Base-by-base conservation (phyloP, 2,113 vertebrate genomes). In the Aramus guarauna region DNA sequence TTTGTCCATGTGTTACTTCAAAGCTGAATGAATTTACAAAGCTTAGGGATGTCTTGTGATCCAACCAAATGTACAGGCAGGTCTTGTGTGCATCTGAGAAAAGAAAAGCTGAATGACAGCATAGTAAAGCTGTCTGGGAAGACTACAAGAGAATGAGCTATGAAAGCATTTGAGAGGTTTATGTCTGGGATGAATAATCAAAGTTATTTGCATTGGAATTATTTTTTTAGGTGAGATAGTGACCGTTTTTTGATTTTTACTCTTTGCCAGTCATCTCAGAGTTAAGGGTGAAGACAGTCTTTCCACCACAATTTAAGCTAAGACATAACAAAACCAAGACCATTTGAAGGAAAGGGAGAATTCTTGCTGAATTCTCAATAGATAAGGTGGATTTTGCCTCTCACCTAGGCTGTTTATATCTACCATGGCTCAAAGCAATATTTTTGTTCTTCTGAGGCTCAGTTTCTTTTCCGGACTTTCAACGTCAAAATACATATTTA, bases 371-470 rank as follows among this genome's bases (percentile, higher is more conserved):
- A 81, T 91, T 92, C 52, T 90, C 43, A 81, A 30, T 43, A 15
- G 4, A 2, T 56, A 53, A 52, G 9, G 37, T 74, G 29, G 59
- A 88, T 90, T 96, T 94, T 91, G n/a, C 34, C 27, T 91, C 58
- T 63, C 39, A 86, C 60, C 19, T 37, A 48, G 37, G 27, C 48
- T 92, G 39, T 89, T 91, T 75, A 45, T 84, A 62, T 48, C 75
- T 60, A 20, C 52, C 68, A 29, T 73, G 53, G 36, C 62, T 89
- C 56, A 87, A 89, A 95, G 52, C 41, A 77, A n/a, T 60, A n/a
- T 50, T 96, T 95, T 83, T 90, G 22, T 85, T 89, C 43, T 94
- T 92, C 52, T 82, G 30, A 84, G 36, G 45, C 27, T 96, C 41
- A 24, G 36, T 75, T 84, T 85, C 30, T 92, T 94, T 72, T 92